Conservation (phyloP, 2,888 invertebrate genomes). For the Drosophila suboccidentalis region DNA sequence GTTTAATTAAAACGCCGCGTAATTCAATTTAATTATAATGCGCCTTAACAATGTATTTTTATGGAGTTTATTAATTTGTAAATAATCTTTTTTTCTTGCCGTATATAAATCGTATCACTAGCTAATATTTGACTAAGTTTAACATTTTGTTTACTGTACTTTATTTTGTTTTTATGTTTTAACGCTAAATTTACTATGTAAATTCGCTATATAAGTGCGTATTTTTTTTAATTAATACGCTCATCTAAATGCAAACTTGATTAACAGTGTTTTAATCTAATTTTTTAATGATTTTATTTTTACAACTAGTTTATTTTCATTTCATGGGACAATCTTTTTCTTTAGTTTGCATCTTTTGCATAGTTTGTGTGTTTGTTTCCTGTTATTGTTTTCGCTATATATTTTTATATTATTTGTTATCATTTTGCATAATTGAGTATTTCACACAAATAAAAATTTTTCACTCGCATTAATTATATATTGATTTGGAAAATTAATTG, state of each 20-base stretch:
- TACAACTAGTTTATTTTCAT: conserved; percentile 26
- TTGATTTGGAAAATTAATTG: conserved; percentile 49
- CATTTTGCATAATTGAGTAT: conserved; percentile 35
- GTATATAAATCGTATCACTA: conserved; percentile 41
- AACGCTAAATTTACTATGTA: conserved; percentile 76
- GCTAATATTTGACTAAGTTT: conserved; percentile 58
- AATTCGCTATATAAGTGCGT: conserved; percentile 65
- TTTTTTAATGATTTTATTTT: conserved; percentile 23
- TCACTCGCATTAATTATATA: conserved; percentile 34
- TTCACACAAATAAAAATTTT: conserved; percentile 28
- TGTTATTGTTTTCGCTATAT: neutral
- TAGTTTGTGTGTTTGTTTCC: conserved; percentile 17
- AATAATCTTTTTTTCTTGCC: conserved; percentile 11
- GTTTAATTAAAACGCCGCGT: neutral
- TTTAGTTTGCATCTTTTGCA: conserved; percentile 35
- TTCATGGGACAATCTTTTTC: conserved; percentile 34
- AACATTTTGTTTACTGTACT: conserved; percentile 34
- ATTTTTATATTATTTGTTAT: conserved; percentile 2
- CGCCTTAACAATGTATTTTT: conserved; percentile 26
- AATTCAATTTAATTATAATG: conserved; percentile 18
- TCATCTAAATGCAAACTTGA: conserved; percentile 82
- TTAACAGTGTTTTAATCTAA: conserved; percentile 63
- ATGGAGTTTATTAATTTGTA: conserved; percentile 20
- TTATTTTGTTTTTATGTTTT: conserved; percentile 22
- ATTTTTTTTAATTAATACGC: conserved; percentile 44